Evolutionary conservation across 2,888 invertebrate genomes (phyloP).

Genomic region (Orthosia gothica): DNA sequence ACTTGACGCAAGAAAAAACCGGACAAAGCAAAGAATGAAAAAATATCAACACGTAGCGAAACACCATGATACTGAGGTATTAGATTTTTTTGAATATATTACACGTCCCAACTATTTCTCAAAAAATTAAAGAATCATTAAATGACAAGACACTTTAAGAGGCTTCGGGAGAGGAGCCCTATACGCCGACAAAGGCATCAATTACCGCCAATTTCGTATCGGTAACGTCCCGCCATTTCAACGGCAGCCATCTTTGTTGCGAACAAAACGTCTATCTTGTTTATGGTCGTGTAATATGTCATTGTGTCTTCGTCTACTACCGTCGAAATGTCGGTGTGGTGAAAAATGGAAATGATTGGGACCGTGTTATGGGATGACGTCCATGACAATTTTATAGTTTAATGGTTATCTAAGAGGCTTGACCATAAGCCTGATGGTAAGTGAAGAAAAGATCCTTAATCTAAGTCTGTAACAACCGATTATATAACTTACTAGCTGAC

Average conservation of each 20-base stretch:
- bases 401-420: conserved; percentile 17
- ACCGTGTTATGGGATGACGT: conserved; percentile 31
- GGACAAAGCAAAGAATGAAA: conserved; percentile 1
- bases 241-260: conserved; percentile 67
- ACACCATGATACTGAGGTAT: background rate
- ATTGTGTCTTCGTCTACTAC: conserved; percentile 47
- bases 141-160: conserved; percentile 59
- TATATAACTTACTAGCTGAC: background rate
- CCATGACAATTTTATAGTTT: conserved; percentile 16
- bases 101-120: conserved; percentile 18
- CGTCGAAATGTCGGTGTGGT: conserved; percentile 46
- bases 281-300: conserved; percentile 63
- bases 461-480: background rate
- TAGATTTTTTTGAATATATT: conserved; percentile 17
- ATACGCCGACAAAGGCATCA: conserved; percentile 67
- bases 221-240: conserved; percentile 67
- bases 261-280: conserved; percentile 69
- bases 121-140: conserved; percentile 54
- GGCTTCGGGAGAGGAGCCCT: conserved; percentile 57
- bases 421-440: background rate
- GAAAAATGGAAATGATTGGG: conserved; percentile 37
- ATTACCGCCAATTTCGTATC: conserved; percentile 74
- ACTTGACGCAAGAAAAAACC: conserved; percentile 27
- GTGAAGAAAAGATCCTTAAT: background rate
- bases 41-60: background rate